Conservation (phyloP, 2,888 invertebrate genomes). For the Pharmacophagus antenor region DNA sequence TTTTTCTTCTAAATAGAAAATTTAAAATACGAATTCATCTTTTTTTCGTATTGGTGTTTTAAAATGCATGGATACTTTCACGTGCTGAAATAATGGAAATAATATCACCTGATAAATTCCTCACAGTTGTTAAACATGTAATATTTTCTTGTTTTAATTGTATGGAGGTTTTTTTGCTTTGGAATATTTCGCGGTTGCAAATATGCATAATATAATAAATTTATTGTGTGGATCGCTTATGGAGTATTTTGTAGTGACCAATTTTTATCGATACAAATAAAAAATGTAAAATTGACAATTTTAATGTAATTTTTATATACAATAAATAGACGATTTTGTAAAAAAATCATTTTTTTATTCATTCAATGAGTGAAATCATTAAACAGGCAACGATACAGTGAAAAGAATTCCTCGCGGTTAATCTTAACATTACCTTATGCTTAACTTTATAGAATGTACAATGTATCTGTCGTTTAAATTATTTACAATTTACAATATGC, state of each 20-base stretch:
- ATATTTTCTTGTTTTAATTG: constrained; percentile 23
- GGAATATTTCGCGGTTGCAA: constrained; percentile 61
- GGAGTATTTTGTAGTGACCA: constrained; percentile 80
- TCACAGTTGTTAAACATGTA: constrained; percentile 14
- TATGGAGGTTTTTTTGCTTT: constrained; percentile 36
- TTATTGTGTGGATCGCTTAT: constrained; percentile 72
- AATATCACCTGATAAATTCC: constrained; percentile 8
- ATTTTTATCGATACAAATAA: constrained; percentile 74
- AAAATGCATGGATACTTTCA: background rate
- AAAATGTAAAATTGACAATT: constrained; percentile 78
- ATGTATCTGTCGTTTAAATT: constrained; percentile 35
- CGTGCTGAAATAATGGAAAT: constrained; percentile 2
- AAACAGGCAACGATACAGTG: constrained; percentile 32
- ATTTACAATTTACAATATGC: constrained; percentile 52
- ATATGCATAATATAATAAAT: constrained; percentile 71
- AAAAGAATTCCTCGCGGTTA: constrained; percentile 31
- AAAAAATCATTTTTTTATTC: constrained; percentile 59
- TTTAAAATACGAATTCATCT: background rate
- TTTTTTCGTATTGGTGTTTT: constrained; percentile 2
- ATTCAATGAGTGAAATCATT: constrained; percentile 32
- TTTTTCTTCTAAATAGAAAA: background rate
- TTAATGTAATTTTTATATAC: constrained; percentile 81
- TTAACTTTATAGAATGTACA: constrained; percentile 34
- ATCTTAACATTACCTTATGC: constrained; percentile 32
- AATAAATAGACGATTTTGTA: constrained; percentile 81